Evolutionary conservation across 2,113 vertebrate genomes (phyloP), one percentile per base, ranked within the genome.

Genomic region (Calidris pugnax): DNA sequence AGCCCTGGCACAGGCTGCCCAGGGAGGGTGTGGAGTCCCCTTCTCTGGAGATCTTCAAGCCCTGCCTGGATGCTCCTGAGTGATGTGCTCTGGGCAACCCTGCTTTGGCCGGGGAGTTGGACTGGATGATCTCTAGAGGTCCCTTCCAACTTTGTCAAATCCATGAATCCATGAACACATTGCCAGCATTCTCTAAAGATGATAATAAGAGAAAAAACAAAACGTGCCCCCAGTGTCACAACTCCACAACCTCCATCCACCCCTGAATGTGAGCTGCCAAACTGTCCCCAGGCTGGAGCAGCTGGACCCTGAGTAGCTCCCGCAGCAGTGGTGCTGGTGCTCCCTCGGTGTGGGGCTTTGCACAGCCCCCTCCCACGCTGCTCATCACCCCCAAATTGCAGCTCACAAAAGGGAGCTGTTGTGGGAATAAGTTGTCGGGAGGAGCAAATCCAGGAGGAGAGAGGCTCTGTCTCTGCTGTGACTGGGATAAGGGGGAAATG

Each of bases 221-320:
- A 55, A 7, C 7, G 24, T 85, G 16, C 48, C 32, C 85, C 20
- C n/a, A 35, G 83, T 53, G 63, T 69, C 32, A 20, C 37, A 64
- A 10, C 71, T 82, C n/a, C 16, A 3, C 32, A 43, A 63, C 14
- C 37, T 62, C 51, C 18, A 14, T 26, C 43, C 60, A 60, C 9
- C 8, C 32, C 20, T 0, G 0, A 45, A 35, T 19, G 28, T 4
- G 2, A 77, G 56, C 51, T 1, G 3, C 47, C 50, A 57, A 55
- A 28, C 74, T 3, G 1, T 45, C 33, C n/a, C 37, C 30, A 9
- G 66, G 59, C 39, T 77, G 60, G 45, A 66, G 30, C 1, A 1
- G 19, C 35, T 32, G 50, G 35, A 17, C 43, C 33, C 41, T 0
- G 0, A 45, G 74, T 69, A 48, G 57, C 19, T 60, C 2, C 24